Conservation (phyloP, 2,797 vertebrate genomes). For the Labeo calbasu region DNA sequence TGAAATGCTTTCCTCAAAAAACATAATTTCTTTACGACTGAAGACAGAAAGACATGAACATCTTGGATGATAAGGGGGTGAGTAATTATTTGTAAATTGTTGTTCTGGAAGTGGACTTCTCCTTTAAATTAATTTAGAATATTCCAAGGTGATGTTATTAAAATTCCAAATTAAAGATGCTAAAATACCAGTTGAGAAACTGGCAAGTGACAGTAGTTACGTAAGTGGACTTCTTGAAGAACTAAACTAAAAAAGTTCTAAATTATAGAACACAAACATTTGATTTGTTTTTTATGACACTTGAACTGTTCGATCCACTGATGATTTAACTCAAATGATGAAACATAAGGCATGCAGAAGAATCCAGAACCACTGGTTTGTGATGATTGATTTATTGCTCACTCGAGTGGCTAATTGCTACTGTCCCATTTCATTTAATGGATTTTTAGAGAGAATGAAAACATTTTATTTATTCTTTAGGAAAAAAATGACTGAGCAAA, state of each 20-base stretch:
- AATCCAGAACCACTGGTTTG: background rate
- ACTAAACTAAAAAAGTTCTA: background rate
- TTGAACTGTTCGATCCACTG: background rate
- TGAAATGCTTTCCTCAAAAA: too few species aligned
- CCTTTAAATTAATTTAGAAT: background rate
- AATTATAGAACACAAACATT: background rate
- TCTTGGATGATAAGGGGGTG: too few species aligned
- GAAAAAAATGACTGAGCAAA: background rate
- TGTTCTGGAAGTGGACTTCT: too few species aligned
- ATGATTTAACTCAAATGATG: background rate
- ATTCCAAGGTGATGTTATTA: background rate
- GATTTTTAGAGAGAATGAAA: background rate
- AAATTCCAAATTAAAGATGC: background rate
- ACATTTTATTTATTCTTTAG: background rate
- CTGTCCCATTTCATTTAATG: slow-evolving; percentile 4
- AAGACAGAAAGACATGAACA: too few species aligned
- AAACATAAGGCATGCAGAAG: background rate
- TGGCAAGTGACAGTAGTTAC: background rate
- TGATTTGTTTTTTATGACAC: background rate
- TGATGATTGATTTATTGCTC: slow-evolving; percentile 19
- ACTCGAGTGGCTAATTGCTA: background rate
- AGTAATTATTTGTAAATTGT: too few species aligned
- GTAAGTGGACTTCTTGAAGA: background rate
- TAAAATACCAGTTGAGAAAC: background rate
- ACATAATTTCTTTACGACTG: too few species aligned